Evolutionary conservation across 37 sponge, comb jelly and placozoan genomes (phyloP).

Genomic region (Haliclona indistincta): DNA sequence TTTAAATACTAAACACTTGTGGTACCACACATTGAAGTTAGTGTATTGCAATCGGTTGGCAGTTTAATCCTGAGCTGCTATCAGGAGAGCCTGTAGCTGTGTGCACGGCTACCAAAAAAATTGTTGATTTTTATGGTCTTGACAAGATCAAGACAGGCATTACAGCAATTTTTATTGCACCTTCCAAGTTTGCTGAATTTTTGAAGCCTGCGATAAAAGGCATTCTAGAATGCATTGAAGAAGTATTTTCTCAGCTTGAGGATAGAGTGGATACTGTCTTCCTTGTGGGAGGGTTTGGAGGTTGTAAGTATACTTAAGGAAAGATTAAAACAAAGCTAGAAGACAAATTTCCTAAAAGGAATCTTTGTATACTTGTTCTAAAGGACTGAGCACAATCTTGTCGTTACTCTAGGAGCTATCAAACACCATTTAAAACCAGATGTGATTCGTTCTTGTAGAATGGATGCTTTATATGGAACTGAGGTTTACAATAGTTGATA

Average conservation of each 20-base stretch:
- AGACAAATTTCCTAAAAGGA: neutral
- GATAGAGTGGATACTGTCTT: constrained; percentile 15
- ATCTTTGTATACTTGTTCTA: constrained; percentile 10
- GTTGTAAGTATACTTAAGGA: constrained; percentile 13
- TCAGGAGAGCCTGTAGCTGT: no score
- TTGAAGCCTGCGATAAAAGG: constrained; percentile 12
- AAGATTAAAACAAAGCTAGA: neutral
- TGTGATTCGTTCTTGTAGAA: constrained; percentile 4
- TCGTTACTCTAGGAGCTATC: constrained; percentile 30
- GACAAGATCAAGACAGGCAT: neutral
- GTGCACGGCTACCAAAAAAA: no score
- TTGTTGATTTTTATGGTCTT: neutral
- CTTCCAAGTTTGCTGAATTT: constrained; percentile 9
- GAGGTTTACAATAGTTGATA: neutral
- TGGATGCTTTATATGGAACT: constrained; percentile 42
- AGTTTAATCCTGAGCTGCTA: no score
- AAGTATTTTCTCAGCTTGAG: neutral
- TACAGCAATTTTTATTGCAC: neutral
- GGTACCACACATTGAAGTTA: no score
- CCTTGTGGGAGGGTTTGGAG: constrained; percentile 51
- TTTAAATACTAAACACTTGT: no score
- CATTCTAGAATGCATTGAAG: constrained; percentile 1
- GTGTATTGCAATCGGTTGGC: no score
- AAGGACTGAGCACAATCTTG: constrained; percentile 2
- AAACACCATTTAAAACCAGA: constrained; percentile 4